Evolutionary conservation across 2,797 vertebrate species (phyloP), one percentile per base, ranked within the genome.

Genomic region (Rhabdophis nuchalis): DNA sequence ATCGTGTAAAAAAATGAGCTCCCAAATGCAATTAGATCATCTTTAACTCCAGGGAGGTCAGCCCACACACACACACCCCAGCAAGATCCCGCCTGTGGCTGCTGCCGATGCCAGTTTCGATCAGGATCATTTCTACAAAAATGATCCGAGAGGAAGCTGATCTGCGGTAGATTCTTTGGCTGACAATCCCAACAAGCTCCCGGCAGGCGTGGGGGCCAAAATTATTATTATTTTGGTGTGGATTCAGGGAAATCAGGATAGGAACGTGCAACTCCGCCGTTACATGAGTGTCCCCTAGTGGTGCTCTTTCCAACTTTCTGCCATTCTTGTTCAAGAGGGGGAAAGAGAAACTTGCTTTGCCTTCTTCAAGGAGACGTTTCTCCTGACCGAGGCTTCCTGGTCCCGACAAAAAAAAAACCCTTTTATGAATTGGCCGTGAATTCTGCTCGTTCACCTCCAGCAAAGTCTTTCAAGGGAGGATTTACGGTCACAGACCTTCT

Each of bases 11-110:
- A 10, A 64, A 27, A 60, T 25, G 3, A 27, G 1, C 29, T 12
- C 5, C 10, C 1, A 68, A 41, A 86, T 68, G 32, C 61, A 93
- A 12, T 0, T 0, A 89, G 0, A 87, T 46, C 41, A 8, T 5
- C 10, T n/a, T 88, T 50, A 58, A 14, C 92, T 0, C 25, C 52
- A 4, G 10, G 12, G 18, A 56, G 14, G 23, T 12, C 6, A n/a
- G 20, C 11, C 50, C 50, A 0, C 23, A 1, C 5, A 1, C 5
- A 16, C 20, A 20, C 20, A 6, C 20, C 6, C 57, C 58, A 46
- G 20, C 0, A 1, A 16, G 7, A 5, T 1, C 9, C 7, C 5
- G 27, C 56, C 52, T n/a, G 86, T 1, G 8, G 32, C 7, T 27
- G 56, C 53, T 23, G 87, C 1, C n/a, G n/a, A n/a, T 0, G 12